Conservation (phyloP, 2,888 invertebrate species). For the Apoderus coryli region DNA sequence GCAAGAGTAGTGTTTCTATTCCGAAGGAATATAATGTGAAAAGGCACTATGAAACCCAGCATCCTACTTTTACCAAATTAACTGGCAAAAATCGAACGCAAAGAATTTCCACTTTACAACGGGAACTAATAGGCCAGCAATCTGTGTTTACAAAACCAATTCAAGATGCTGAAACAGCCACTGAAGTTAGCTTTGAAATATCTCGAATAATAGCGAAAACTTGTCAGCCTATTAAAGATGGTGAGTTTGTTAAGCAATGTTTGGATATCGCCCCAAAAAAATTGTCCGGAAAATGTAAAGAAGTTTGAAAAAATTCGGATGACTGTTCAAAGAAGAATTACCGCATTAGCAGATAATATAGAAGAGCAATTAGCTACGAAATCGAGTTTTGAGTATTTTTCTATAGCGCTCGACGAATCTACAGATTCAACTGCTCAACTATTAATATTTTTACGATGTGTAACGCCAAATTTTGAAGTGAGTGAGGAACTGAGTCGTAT, state of each 20-base stretch:
- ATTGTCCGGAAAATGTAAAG: conserved; percentile 13
- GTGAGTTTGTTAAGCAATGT: conserved; percentile 1
- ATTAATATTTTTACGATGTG: conserved; percentile 5
- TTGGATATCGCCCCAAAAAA: too few species aligned
- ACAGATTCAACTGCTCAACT: conserved; percentile 8
- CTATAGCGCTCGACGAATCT: conserved; percentile 12
- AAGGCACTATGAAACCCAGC: conserved; percentile 13
- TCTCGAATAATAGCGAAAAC: neutral
- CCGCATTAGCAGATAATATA: conserved; percentile 12
- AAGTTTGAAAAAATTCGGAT: conserved; percentile 11
- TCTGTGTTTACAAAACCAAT: neutral
- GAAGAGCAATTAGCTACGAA: conserved; percentile 9
- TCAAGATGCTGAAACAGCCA: conserved; percentile 6
- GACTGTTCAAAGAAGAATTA: conserved; percentile 13
- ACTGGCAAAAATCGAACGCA: conserved; percentile 2
- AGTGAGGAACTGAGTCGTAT: conserved; percentile 7
- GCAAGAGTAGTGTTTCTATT: conserved; percentile 14
- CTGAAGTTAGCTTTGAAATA: conserved; percentile 13
- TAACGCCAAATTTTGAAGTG: conserved; percentile 8
- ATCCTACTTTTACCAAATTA: conserved; percentile 9
- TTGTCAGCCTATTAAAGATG: neutral
- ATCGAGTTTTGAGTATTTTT: conserved; percentile 12
- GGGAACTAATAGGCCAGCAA: conserved; percentile 10
- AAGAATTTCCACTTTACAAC: conserved; percentile 10
- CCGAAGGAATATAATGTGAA: conserved; percentile 15